These are phyloP conservation scores for Bungarus multicinctus DNA, from an alignment of 2,113 vertebrate species.

Conservation along the genomic window DNA sequence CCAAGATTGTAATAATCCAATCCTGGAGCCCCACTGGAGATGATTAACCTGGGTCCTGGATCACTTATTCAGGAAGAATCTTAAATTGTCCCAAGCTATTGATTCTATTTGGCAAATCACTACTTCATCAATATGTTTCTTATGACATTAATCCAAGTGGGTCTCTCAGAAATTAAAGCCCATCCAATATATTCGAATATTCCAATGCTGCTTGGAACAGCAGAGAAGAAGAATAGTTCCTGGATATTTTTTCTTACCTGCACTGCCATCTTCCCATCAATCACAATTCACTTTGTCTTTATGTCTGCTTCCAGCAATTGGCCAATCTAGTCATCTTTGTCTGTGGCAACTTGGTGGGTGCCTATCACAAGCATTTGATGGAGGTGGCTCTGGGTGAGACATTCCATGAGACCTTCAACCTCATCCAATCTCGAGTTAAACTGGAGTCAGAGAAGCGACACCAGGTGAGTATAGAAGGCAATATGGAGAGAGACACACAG, in stretches of 20 bases:
- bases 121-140: background rate
- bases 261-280: accelerated
- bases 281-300: too few relatives aligned
- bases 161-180: background rate
- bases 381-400: constrained; percentile 75
- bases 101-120: background rate
- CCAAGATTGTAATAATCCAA: background rate
- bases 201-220: too few relatives aligned
- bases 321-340: constrained; percentile 80
- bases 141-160: background rate
- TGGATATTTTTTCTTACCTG: too few relatives aligned
- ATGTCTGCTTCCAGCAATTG: constrained; percentile 67
- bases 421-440: constrained; percentile 73
- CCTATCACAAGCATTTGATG: constrained; percentile 80
- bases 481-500: background rate
- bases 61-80: background rate
- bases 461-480: constrained; percentile 69
- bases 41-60: background rate
- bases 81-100: background rate
- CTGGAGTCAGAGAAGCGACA: constrained; percentile 81
- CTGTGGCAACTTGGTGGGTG: constrained; percentile 80
- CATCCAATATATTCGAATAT: too few relatives aligned
- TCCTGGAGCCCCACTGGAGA: background rate
- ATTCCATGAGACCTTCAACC: constrained; percentile 77
- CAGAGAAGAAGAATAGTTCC: background rate